These are phyloP conservation scores for Physeter macrocephalus DNA, from an alignment of 2,113 vertebrate genomes.

Conservation along the genomic window DNA sequence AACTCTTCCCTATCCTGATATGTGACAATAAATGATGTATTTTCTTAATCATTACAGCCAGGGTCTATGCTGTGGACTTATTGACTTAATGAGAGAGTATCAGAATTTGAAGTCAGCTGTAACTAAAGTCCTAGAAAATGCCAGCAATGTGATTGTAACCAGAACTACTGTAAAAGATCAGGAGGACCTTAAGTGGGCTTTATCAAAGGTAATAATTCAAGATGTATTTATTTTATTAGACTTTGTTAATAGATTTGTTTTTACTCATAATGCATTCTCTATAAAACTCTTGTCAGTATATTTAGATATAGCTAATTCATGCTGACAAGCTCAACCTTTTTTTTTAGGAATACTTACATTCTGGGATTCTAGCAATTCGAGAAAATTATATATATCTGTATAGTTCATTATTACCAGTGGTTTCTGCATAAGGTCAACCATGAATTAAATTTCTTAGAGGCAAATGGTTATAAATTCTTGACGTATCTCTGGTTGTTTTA, in stretches of 20 bases:
- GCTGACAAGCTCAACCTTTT: neutral
- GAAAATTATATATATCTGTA: neutral
- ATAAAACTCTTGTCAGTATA: neutral
- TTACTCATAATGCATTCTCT: neutral
- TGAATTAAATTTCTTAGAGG: neutral
- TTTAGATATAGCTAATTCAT: neutral
- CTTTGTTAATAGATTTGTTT: neutral
- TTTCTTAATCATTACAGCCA: constrained; percentile 80
- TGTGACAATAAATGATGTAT: neutral
- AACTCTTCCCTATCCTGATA: neutral
- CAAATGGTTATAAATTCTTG: neutral
- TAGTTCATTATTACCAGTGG: neutral
- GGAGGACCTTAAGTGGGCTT: constrained; percentile 86
- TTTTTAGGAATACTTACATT: neutral
- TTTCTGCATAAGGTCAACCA: neutral
- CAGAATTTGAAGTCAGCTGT: constrained; percentile 85
- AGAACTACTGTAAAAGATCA: constrained; percentile 86
- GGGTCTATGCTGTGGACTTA: constrained; percentile 86
- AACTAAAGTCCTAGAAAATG: constrained; percentile 83
- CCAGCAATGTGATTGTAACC: constrained; percentile 79
- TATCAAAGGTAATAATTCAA: constrained; percentile 84
- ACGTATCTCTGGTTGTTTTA: neutral
- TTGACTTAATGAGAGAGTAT: constrained; percentile 88
- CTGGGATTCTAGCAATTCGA: neutral
- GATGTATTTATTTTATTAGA: neutral